These are phyloP conservation scores for Mus spretus DNA, from an alignment of 2,797 vertebrate species.

Conservation along the genomic window DNA sequence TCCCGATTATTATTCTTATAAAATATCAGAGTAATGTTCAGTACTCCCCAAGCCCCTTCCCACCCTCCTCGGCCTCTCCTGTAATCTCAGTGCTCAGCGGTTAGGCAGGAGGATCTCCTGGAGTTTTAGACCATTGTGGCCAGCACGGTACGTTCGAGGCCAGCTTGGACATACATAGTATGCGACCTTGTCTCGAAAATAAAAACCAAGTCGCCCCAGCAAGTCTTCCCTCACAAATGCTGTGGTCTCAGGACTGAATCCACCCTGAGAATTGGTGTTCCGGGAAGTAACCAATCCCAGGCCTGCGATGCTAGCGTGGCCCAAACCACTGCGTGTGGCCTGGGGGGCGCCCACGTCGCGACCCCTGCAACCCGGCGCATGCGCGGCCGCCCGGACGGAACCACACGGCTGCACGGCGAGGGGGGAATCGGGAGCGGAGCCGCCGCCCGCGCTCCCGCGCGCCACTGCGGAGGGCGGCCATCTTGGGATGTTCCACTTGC, in stretches of 20 bases:
- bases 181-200: neutral
- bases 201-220: neutral
- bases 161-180: neutral
- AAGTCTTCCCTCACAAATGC: neutral
- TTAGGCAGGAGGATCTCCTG: neutral
- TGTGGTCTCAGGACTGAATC: neutral
- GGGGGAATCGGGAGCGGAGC: neutral
- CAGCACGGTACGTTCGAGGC: neutral
- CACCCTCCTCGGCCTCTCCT: neutral
- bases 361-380: neutral
- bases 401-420: neutral
- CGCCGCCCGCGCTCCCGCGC: too few species aligned
- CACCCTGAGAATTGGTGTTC: neutral
- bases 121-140: neutral
- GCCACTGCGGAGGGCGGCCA: neutral
- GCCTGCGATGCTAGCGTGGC: neutral
- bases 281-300: neutral
- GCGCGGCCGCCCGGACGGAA: neutral
- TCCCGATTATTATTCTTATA: neutral
- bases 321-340: neutral
- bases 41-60: neutral
- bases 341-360: neutral
- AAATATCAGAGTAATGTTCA: conserved; percentile 23
- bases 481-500: neutral
- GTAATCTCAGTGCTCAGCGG: neutral